Conservation (phyloP, 2,888 invertebrate genomes). For the Lasioglossum vierecki region DNA sequence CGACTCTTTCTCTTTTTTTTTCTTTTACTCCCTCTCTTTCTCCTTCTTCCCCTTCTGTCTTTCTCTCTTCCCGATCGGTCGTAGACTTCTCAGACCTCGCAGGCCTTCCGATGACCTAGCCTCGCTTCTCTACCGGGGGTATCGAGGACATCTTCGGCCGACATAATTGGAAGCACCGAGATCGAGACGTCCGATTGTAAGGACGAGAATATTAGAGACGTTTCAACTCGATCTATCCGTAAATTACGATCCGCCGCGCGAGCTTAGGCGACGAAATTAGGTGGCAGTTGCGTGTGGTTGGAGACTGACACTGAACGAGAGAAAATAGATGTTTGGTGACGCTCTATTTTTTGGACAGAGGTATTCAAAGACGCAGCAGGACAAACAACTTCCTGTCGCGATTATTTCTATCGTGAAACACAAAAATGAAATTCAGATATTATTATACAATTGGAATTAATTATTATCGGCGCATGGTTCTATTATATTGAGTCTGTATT, state of each 20-base stretch:
- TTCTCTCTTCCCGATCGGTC: conserved; percentile 10
- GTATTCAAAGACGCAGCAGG: not conserved
- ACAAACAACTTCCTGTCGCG: not conserved
- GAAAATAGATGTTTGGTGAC: not conserved
- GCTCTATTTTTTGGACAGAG: not conserved
- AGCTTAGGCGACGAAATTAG: not conserved
- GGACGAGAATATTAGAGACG: conserved; percentile 29
- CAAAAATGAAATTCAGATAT: not conserved
- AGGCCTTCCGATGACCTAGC: conserved; percentile 9
- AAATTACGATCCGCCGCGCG: conserved; percentile 10
- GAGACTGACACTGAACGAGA: not conserved
- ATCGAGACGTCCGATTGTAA: conserved; percentile 27
- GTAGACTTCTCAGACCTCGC: not conserved
- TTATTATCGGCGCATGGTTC: too few species aligned
- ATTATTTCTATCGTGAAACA: not conserved
- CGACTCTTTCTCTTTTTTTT: conserved; percentile 1
- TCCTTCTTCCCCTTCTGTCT: not conserved
- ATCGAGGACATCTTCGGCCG: conserved; percentile 54
- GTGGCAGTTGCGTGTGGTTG: not conserved
- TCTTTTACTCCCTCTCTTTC: conserved; percentile 24
- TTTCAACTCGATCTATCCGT: conserved; percentile 12
- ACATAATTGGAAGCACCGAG: conserved; percentile 56
- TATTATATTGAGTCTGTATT: too few species aligned
- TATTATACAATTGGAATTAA: not conserved
- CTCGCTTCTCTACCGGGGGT: conserved; percentile 27